phyloP scores from a whole-genome alignment of 2,888 invertebrate genomes.

The Clunio marinus region DNA sequence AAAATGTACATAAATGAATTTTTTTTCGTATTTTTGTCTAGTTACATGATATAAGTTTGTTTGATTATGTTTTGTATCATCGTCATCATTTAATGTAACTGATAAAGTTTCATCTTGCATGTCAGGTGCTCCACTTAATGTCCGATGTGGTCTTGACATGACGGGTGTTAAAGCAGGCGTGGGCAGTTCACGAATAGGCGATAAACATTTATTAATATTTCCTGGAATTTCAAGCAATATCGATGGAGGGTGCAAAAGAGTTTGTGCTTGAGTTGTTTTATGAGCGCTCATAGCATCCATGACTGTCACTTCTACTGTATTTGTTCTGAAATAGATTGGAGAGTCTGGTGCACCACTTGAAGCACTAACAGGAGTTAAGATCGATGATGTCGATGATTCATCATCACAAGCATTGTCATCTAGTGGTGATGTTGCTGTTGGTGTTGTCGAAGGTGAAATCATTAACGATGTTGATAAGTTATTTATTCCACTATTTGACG shows the following conservation, averaged over 20 bases:
- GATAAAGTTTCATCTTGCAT: constrained; percentile 46
- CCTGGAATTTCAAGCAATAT: constrained; percentile 74
- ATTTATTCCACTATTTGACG: constrained; percentile 58
- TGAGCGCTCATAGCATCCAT: constrained; percentile 66
- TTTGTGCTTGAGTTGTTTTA: constrained; percentile 56
- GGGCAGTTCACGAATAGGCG: constrained; percentile 73
- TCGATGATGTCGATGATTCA: constrained; percentile 66
- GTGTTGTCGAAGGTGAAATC: constrained; percentile 65
- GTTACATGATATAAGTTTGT: constrained; percentile 4
- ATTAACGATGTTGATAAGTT: constrained; percentile 61
- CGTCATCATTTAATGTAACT: constrained; percentile 52
- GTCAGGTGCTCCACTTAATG: constrained; percentile 44
- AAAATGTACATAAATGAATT: background rate
- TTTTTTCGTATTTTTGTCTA: background rate
- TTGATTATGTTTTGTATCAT: too few species aligned
- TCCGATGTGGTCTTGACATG: constrained; percentile 51
- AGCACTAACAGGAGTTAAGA: constrained; percentile 59
- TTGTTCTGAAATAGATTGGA: constrained; percentile 54
- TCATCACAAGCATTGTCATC: constrained; percentile 67
- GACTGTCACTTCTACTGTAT: constrained; percentile 59
- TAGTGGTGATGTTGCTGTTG: constrained; percentile 70
- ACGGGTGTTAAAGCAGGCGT: constrained; percentile 68
- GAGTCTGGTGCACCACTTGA: constrained; percentile 61
- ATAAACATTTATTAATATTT: constrained; percentile 70
- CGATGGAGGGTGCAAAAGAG: constrained; percentile 66